These are phyloP conservation scores for Rhinoptilus africanus DNA, from an alignment of 2,113 vertebrate genomes.

Conservation along the genomic window DNA sequence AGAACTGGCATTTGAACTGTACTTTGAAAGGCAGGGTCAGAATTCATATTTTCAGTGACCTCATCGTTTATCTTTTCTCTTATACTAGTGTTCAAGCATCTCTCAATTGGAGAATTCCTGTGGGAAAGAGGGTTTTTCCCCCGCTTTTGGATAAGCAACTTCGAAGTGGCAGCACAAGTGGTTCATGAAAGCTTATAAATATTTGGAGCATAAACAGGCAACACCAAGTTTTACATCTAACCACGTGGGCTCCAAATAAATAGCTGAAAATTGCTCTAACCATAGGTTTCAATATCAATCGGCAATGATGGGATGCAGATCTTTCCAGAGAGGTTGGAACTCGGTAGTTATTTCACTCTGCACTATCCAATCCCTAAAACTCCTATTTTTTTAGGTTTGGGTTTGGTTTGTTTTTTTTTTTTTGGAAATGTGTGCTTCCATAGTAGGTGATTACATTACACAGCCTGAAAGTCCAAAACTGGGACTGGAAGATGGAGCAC, in stretches of 20 bases:
- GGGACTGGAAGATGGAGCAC: conserved; percentile 44
- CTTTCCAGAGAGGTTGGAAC: conserved; percentile 57
- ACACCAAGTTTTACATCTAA: conserved; percentile 67
- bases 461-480: conserved; percentile 39
- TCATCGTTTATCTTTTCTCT: background rate
- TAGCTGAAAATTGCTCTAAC: conserved; percentile 75
- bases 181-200: conserved; percentile 55
- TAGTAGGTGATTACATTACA: conserved; percentile 57
- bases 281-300: conserved; percentile 73
- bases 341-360: conserved; percentile 56
- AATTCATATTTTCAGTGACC: background rate
- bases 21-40: conserved; percentile 8
- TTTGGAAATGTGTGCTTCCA: background rate
- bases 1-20: conserved; percentile 18
- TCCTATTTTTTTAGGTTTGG: background rate
- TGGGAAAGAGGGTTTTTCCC: background rate
- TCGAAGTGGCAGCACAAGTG: conserved; percentile 41
- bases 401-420: background rate
- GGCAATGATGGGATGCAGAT: conserved; percentile 65
- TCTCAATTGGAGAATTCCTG: conserved; percentile 17
- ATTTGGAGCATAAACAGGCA: conserved; percentile 66
- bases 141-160: conserved; percentile 44
- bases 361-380: conserved; percentile 11
- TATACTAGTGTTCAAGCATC: background rate
- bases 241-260: conserved; percentile 63